Evolutionary conservation across 2,888 invertebrate species (phyloP), one percentile per base, ranked within the genome.

Genomic region (Spodoptera picta): DNA sequence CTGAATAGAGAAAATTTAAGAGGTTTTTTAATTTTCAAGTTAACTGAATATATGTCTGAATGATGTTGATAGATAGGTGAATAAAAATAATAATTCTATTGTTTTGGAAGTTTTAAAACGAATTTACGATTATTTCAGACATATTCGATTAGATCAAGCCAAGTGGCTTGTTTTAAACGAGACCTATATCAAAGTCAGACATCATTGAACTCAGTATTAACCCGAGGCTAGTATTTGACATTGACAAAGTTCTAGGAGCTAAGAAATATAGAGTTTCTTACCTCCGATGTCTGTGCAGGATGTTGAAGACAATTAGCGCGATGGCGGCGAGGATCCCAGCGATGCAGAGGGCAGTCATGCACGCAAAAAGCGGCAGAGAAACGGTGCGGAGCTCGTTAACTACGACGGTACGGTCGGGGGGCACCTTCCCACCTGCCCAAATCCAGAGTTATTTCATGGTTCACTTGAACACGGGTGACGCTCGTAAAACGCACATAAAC

Each of bases 401-500:
- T 53, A 99, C 97, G 86, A 98, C 98, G 11, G 99, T 99, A 67
- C 98, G 96, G 90, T 99, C 99, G 83, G 98, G 98, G 27, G 99
- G 99, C 70, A 98, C 97, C 95, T 98, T 97, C 7, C 97, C 97
- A 84, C 97, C 97, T 97, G 88, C 31, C 58, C 54, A 76, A 65
- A 65, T 52, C 19, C 51, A 68, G 58, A 73, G 63, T 69, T 56
- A 72, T 75, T 73, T 77, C 60, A 78, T 62, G 74, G 58, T 66
- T 73, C 58, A 69, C 53, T 62, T 59, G 61, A 60, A 65, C 68
- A 59, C 55, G 49, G 74, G 69, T 67, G 75, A 61, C 58, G 64
- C 55, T 75, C 65, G 67, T 75, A 73, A 77, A 73, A 64, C 2
- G 56, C 36, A 49, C 65, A 60, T 78, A 75, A 78, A 78, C 65